These are phyloP conservation scores for Sarcophaga variegata DNA, from an alignment of 2,888 invertebrate species.

Conservation along the genomic window DNA sequence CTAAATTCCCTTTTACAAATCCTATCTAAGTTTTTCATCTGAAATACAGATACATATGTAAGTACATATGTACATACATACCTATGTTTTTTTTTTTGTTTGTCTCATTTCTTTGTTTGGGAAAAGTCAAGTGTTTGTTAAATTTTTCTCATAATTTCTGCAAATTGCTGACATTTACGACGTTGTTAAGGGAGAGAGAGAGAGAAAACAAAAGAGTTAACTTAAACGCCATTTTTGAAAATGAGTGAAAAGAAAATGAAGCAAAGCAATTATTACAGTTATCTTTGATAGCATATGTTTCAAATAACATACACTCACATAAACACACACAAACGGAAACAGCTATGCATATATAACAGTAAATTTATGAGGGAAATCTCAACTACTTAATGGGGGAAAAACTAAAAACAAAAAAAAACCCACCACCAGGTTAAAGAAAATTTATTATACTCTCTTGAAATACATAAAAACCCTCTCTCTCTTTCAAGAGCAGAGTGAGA, in stretches of 20 bases:
- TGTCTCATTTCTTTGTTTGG: constrained; percentile 15
- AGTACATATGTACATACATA: not conserved
- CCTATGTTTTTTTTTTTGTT: not conserved
- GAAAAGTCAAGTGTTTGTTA: constrained; percentile 66
- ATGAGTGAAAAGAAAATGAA: not conserved
- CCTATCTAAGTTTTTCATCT: no score
- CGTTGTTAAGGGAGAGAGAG: constrained; percentile 16
- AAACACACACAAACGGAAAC: constrained; percentile 16
- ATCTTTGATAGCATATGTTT: constrained; percentile 43
- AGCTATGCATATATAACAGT: not conserved
- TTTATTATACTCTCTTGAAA: not conserved
- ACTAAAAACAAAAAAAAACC: constrained; percentile 40
- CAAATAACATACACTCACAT: constrained; percentile 11
- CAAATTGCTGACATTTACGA: constrained; percentile 64
- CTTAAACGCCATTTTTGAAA: constrained; percentile 70
- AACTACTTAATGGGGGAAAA: constrained; percentile 52
- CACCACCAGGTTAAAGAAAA: constrained; percentile 34
- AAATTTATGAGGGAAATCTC: constrained; percentile 23
- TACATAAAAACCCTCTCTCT: not conserved
- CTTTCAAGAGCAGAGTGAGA: not conserved
- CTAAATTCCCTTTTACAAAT: not conserved
- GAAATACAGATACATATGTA: no score
- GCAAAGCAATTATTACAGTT: constrained; percentile 60
- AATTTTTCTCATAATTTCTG: constrained; percentile 63
- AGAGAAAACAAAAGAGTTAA: constrained; percentile 64